Percentiles rank a stretch among this genome's conserved stretches.
phyloP scores from a whole-genome alignment of 2,797 vertebrate species.

The Serranus cabrilla region DNA sequence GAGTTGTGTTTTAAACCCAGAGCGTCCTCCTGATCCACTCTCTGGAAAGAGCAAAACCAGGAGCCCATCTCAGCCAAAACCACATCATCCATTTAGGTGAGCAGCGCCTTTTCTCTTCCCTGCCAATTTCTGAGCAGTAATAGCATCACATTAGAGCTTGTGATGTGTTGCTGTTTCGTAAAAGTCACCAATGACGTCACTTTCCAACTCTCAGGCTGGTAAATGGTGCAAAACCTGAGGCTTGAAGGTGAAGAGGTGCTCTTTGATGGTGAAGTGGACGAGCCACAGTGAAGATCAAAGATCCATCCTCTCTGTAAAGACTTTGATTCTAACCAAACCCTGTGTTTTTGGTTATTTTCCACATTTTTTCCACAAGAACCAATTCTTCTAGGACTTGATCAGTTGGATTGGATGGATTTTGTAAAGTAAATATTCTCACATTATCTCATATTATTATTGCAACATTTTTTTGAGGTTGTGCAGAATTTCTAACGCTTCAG shows the following conservation, averaged over 20 bases:
- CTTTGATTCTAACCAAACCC: neutral
- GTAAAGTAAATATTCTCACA: no score
- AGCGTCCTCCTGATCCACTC: neutral
- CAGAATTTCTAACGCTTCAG: no score
- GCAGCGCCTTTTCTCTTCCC: neutral
- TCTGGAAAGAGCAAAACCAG: slow-evolving; percentile 16
- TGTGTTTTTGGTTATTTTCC: neutral
- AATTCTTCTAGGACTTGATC: no score
- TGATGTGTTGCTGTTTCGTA: neutral
- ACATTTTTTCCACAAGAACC: neutral
- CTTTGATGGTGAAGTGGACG: slow-evolving; percentile 28
- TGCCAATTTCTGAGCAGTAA: slow-evolving; percentile 1
- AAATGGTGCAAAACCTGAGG: slow-evolving; percentile 30
- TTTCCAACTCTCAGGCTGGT: neutral
- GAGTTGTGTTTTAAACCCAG: slow-evolving; percentile 5
- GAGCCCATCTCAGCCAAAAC: neutral
- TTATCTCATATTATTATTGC: no score
- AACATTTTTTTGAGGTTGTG: neutral
- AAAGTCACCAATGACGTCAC: slow-evolving; percentile 23
- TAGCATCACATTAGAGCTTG: neutral
- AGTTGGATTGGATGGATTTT: no score
- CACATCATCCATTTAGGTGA: neutral
- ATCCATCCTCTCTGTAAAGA: slow-evolving; percentile 1
- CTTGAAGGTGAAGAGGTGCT: slow-evolving; percentile 42
- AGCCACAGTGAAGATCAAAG: slow-evolving; percentile 1